Evolutionary conservation across 1,140 invertebrate species (phyloP).

Genomic region (Drosophila varians): DNA sequence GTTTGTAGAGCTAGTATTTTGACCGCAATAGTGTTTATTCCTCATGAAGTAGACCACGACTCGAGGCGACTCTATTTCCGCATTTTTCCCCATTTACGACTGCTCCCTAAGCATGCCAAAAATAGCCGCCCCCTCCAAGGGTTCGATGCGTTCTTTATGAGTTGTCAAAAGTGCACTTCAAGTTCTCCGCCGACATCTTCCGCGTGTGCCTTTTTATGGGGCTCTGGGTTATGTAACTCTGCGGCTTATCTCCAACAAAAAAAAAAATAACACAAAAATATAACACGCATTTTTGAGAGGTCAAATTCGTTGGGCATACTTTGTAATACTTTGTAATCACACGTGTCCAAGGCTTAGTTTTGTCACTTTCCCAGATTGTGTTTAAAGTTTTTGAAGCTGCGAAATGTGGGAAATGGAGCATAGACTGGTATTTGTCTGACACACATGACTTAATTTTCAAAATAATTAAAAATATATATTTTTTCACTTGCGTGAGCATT

Average conservation of each 20-base stretch:
- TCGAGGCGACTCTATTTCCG: slow-evolving; percentile 29
- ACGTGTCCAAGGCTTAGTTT: slow-evolving; percentile 7
- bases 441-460: slow-evolving; percentile 10
- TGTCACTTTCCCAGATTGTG: not conserved
- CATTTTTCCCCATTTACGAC: slow-evolving; percentile 47
- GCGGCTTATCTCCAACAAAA: slow-evolving; percentile 10
- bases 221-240: slow-evolving; percentile 36
- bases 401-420: slow-evolving; percentile 20
- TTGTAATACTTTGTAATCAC: slow-evolving; percentile 13
- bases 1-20: not conserved
- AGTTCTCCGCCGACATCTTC: slow-evolving; percentile 30
- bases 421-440: not conserved
- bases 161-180: slow-evolving; percentile 44
- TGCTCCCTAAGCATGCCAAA: slow-evolving; percentile 32
- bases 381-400: not conserved
- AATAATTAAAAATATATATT: not conserved
- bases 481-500: slow-evolving; percentile 25
- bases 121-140: slow-evolving; percentile 31
- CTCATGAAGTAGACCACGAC: slow-evolving; percentile 13
- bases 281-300: slow-evolving; percentile 10
- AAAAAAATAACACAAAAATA: slow-evolving; percentile 6
- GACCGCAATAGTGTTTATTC: slow-evolving; percentile 3
- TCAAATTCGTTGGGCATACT: slow-evolving; percentile 10
- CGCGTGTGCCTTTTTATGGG: slow-evolving; percentile 14
- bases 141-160: slow-evolving; percentile 47